Evolutionary conservation across 2,888 invertebrate species (phyloP).

Genomic region (Nasonovia ribisnigri): DNA sequence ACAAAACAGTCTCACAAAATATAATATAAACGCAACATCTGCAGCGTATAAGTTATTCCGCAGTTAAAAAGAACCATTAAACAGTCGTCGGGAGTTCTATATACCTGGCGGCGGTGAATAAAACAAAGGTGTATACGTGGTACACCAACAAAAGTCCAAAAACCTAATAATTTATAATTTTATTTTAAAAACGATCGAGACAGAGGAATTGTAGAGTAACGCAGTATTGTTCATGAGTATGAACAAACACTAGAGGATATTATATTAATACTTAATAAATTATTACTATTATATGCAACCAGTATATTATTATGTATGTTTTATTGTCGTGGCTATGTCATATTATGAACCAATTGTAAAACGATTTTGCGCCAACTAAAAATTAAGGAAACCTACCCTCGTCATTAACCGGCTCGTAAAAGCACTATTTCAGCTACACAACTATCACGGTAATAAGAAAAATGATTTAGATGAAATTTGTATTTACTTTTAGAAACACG

Average conservation of each 20-base stretch:
- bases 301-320: not conserved
- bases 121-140: not conserved
- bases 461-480: constrained; percentile 24
- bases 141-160: not conserved
- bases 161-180: constrained; percentile 27
- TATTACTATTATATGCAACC: not conserved
- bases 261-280: not conserved
- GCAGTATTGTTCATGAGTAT: not conserved
- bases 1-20: constrained; percentile 30
- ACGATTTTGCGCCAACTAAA: constrained; percentile 21
- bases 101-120: not conserved
- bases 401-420: constrained; percentile 22
- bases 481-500: constrained; percentile 28
- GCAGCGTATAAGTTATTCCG: not conserved
- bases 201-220: not conserved
- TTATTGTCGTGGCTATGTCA: not conserved
- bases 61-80: constrained; percentile 30
- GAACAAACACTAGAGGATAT: not conserved
- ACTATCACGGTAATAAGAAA: constrained; percentile 21
- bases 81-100: not conserved
- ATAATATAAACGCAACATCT: not conserved
- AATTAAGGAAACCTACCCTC: not conserved
- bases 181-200: not conserved
- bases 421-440: not conserved
- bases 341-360: constrained; percentile 17